Percentiles rank a stretch among this genome's conserved stretches.
Evolutionary conservation across 23 tunicate genomes (phyloP).

Genomic region (Trididemnum clinides): DNA sequence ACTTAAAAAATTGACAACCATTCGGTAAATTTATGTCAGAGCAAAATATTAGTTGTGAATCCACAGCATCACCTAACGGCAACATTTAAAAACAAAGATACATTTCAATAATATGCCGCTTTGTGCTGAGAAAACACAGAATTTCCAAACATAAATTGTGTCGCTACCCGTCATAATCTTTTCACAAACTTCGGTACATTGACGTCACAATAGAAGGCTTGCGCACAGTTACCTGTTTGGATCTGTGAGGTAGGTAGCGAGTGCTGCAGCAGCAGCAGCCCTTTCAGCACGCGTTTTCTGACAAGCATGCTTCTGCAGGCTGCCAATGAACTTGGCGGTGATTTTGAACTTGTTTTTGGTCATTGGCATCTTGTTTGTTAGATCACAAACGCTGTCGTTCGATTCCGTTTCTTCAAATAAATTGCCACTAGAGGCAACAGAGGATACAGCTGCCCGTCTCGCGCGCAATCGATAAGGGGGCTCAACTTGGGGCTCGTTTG

Average conservation of each 20-base stretch:
- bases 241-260: slow-evolving; percentile 63
- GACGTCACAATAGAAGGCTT: too few species aligned
- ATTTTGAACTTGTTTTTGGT: slow-evolving; percentile 69
- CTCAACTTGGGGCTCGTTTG: neutral
- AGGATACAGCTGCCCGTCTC: slow-evolving; percentile 75
- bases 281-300: slow-evolving; percentile 66
- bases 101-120: neutral
- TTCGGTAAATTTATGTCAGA: too few species aligned
- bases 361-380: slow-evolving; percentile 44
- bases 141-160: neutral
- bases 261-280: slow-evolving; percentile 81
- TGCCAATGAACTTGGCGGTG: slow-evolving; percentile 78
- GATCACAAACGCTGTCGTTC: slow-evolving; percentile 8
- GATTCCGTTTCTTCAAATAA: neutral
- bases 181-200: neutral
- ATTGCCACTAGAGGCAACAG: slow-evolving; percentile 42
- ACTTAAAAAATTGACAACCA: too few species aligned
- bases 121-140: neutral
- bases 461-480: slow-evolving; percentile 30
- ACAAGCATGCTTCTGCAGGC: slow-evolving; percentile 70
- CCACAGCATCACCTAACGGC: neutral
- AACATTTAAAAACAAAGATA: neutral
- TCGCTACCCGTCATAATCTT: neutral
- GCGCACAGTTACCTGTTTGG: slow-evolving; percentile 66
- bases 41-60: too few species aligned